Evolutionary conservation across 2,888 invertebrate species (phyloP).

Genomic region (Endomychus coccineus): DNA sequence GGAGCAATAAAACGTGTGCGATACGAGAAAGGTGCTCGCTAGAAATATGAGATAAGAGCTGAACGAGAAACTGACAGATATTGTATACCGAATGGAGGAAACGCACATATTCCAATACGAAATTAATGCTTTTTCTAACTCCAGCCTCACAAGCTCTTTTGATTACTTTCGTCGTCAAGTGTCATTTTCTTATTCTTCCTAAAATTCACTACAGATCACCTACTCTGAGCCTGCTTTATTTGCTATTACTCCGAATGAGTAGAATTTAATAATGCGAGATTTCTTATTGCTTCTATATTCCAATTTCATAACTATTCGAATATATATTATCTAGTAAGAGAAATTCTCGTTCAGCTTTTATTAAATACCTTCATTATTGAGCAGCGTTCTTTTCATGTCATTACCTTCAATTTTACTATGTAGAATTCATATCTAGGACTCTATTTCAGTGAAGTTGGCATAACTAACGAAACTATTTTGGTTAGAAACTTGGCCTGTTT

Average conservation of each 20-base stretch:
- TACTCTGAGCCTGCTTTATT: slow-evolving; percentile 12
- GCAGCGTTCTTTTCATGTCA: too few relatives aligned
- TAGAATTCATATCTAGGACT: too few relatives aligned
- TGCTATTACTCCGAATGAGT: slow-evolving; percentile 8
- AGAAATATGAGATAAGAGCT: slow-evolving; percentile 36
- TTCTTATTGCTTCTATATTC: too few relatives aligned
- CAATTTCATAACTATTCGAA: too few relatives aligned
- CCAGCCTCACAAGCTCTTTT: slow-evolving; percentile 19
- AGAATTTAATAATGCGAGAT: slow-evolving; percentile 15
- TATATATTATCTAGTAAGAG: too few relatives aligned
- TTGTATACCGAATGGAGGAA: slow-evolving; percentile 12
- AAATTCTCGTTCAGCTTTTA: too few relatives aligned
- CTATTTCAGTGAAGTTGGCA: too few relatives aligned
- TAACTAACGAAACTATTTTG: too few relatives aligned
- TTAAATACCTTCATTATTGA: too few relatives aligned
- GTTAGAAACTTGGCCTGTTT: too few relatives aligned
- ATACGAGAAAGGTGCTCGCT: slow-evolving; percentile 36
- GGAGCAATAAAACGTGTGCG: slow-evolving; percentile 39
- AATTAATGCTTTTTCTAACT: slow-evolving; percentile 6
- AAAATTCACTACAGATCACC: slow-evolving; percentile 14
- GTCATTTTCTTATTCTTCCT: slow-evolving; percentile 21
- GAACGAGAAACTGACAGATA: slow-evolving; percentile 31
- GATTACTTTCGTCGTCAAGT: slow-evolving; percentile 26
- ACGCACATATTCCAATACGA: slow-evolving; percentile 15
- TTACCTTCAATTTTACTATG: too few relatives aligned